Conservation (phyloP, 92 coral and sea anemone genomes). For the Bergia sp. region DNA sequence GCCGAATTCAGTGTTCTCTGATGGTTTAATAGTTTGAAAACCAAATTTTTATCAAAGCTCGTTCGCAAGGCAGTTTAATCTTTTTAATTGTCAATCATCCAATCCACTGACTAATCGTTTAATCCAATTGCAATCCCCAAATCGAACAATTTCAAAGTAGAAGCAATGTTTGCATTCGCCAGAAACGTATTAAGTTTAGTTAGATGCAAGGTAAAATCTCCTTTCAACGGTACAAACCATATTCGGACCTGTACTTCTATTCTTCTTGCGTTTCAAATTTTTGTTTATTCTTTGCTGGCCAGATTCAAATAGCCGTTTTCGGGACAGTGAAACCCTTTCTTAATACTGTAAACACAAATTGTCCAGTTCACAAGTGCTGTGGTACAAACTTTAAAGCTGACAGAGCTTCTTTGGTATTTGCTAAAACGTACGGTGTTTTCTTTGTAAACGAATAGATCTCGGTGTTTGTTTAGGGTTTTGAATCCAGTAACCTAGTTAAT, state of each 20-base stretch:
- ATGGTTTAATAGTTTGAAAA: no score
- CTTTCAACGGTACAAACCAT: no score
- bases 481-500: no score
- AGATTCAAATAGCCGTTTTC: neutral
- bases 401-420: no score
- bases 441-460: no score
- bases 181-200: no score
- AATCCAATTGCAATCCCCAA: neutral
- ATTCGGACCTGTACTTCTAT: no score
- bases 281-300: neutral
- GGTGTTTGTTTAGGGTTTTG: no score
- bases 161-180: neutral
- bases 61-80: neutral
- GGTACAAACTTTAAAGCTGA: no score
- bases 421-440: no score
- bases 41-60: neutral
- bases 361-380: neutral
- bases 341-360: no score
- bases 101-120: neutral
- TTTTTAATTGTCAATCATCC: neutral
- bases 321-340: no score
- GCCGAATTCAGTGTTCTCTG: neutral
- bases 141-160: neutral
- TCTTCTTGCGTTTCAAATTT: neutral
- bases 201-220: neutral